Conservation (phyloP, 2,888 invertebrate genomes). For the Sphinx pinastri region DNA sequence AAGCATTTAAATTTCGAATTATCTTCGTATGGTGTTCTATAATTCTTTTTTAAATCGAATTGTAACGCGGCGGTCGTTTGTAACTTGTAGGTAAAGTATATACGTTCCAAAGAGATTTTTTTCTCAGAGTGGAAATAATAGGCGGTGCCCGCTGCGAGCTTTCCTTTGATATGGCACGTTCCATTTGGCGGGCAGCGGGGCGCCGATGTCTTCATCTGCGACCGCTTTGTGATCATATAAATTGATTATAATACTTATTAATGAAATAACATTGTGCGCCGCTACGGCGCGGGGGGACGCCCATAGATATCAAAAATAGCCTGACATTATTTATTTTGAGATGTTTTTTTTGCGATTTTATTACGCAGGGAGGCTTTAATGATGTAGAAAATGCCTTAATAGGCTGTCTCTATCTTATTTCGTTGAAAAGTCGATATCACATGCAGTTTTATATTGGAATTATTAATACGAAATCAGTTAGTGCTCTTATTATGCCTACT, state of each 20-base stretch:
- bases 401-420: neutral
- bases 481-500: neutral
- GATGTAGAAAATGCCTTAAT: slow-evolving; percentile 8
- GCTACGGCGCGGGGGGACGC: neutral
- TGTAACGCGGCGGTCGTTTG: slow-evolving; percentile 34
- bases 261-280: slow-evolving; percentile 14
- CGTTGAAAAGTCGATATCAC: neutral
- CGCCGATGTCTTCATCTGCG: slow-evolving; percentile 72
- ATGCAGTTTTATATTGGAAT: neutral
- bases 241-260: slow-evolving; percentile 40
- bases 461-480: slow-evolving; percentile 3
- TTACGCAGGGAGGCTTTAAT: neutral
- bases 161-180: slow-evolving; percentile 59
- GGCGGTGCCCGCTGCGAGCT: slow-evolving; percentile 61
- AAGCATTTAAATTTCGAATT: slow-evolving; percentile 36
- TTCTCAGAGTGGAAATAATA: slow-evolving; percentile 54
- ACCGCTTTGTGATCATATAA: slow-evolving; percentile 41
- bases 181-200: slow-evolving; percentile 63
- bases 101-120: slow-evolving; percentile 58
- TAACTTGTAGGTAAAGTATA: slow-evolving; percentile 36
- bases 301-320: slow-evolving; percentile 1
- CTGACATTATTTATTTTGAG: slow-evolving; percentile 20
- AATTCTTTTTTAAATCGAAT: slow-evolving; percentile 27
- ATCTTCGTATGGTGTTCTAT: slow-evolving; percentile 8
- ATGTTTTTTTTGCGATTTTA: slow-evolving; percentile 9